Conservation (phyloP, 2,888 invertebrate species). For the Odontomyia ornata region DNA sequence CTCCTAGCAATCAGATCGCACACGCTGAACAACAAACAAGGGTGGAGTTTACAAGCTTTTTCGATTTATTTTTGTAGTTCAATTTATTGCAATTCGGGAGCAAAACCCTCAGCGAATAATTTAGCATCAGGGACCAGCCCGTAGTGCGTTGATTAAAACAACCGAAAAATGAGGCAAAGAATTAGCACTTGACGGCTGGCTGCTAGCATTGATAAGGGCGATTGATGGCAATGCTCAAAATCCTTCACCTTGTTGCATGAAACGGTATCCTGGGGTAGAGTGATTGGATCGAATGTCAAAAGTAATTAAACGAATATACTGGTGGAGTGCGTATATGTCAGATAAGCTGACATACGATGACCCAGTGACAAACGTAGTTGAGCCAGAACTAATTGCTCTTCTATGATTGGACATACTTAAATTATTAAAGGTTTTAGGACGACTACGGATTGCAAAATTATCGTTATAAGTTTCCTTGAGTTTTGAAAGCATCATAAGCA, state of each 20-base stretch:
- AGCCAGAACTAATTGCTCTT: conserved; percentile 23
- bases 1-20: too few species aligned
- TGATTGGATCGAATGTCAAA: conserved; percentile 45
- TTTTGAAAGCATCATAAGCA: too few species aligned
- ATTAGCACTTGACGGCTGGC: conserved; percentile 48
- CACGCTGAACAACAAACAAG: background rate
- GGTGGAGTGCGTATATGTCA: conserved; percentile 20
- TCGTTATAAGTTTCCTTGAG: too few species aligned
- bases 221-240: background rate
- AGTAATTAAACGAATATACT: conserved; percentile 46
- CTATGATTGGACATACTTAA: background rate
- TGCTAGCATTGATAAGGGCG: conserved; percentile 31
- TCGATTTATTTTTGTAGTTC: conserved; percentile 48
- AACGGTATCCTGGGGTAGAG: conserved; percentile 30
- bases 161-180: conserved; percentile 49
- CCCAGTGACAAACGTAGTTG: conserved; percentile 34
- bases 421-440: too few species aligned
- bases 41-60: conserved; percentile 48
- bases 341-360: conserved; percentile 32
- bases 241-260: conserved; percentile 23
- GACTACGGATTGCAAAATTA: too few species aligned
- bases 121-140: conserved; percentile 9
- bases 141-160: conserved; percentile 46
- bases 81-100: conserved; percentile 44
- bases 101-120: conserved; percentile 16